phyloP scores from a whole-genome alignment of 2,888 invertebrate species.

The Amiota mariae region DNA sequence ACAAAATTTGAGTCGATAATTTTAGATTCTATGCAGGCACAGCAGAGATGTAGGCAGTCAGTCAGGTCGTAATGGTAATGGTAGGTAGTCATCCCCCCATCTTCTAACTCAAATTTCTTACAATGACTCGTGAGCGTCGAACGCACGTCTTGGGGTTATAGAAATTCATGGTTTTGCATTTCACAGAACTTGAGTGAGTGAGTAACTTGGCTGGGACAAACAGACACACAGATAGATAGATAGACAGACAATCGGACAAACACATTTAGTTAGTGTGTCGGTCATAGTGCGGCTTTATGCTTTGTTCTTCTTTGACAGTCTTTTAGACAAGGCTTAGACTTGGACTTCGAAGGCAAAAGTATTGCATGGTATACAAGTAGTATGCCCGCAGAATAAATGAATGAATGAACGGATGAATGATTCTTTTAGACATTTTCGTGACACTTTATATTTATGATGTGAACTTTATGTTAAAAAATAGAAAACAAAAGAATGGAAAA shows the following conservation, averaged over 20 bases:
- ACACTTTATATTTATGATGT: constrained; percentile 69
- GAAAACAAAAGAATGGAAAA: neutral
- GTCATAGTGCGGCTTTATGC: constrained; percentile 20
- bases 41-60: neutral
- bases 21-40: constrained; percentile 47
- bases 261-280: constrained; percentile 9
- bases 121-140: neutral
- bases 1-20: constrained; percentile 53
- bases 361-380: constrained; percentile 29
- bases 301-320: constrained; percentile 25
- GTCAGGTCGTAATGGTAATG: constrained; percentile 40
- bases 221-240: too few species aligned
- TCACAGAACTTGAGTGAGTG: neutral
- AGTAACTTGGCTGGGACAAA: neutral
- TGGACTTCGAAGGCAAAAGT: constrained; percentile 5
- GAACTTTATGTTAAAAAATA: constrained; percentile 48
- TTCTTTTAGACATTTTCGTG: constrained; percentile 62
- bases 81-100: neutral
- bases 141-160: constrained; percentile 10
- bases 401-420: constrained; percentile 21
- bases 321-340: neutral
- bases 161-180: constrained; percentile 28
- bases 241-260: neutral
- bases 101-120: neutral
- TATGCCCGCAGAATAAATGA: constrained; percentile 55